Conservation (phyloP, 35 echinoderm and acorn worm species). For the Hemicentrotus pulcherrimus region DNA sequence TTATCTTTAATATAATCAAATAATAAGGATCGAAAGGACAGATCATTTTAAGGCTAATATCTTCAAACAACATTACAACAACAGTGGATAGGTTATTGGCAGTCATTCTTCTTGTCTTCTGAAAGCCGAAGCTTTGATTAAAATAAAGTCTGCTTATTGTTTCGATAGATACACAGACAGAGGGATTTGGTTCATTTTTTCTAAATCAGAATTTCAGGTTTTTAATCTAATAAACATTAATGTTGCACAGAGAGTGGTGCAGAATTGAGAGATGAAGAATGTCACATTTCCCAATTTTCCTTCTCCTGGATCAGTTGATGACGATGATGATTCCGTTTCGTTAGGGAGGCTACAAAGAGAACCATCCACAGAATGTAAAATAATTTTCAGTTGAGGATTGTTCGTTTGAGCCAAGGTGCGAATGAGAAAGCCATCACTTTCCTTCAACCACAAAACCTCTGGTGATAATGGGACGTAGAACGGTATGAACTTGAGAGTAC, state of each 20-base stretch:
- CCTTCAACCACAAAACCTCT: not conserved
- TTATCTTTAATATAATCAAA: too few species aligned
- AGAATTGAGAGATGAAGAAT: not conserved
- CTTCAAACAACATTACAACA: too few species aligned
- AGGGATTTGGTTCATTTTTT: not conserved
- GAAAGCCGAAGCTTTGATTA: too few species aligned
- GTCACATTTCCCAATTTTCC: not conserved
- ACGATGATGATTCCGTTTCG: not conserved
- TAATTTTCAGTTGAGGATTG: not conserved
- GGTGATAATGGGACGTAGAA: not conserved
- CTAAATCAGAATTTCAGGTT: not conserved
- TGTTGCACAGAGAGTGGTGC: too few species aligned
- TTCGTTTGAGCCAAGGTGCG: not conserved
- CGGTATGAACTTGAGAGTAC: not conserved
- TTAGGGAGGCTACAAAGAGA: not conserved
- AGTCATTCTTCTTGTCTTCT: too few species aligned
- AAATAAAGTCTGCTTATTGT: too few species aligned
- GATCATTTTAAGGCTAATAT: too few species aligned
- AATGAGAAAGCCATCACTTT: slow-evolving; percentile 10
- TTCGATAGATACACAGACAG: too few species aligned
- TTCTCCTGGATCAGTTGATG: not conserved
- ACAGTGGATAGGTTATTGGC: too few species aligned
- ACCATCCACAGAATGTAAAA: not conserved
- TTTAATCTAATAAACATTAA: not conserved
- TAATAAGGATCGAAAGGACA: too few species aligned